phyloP scores from a whole-genome alignment of 2,888 invertebrate species.

The Tridacna crocea region DNA sequence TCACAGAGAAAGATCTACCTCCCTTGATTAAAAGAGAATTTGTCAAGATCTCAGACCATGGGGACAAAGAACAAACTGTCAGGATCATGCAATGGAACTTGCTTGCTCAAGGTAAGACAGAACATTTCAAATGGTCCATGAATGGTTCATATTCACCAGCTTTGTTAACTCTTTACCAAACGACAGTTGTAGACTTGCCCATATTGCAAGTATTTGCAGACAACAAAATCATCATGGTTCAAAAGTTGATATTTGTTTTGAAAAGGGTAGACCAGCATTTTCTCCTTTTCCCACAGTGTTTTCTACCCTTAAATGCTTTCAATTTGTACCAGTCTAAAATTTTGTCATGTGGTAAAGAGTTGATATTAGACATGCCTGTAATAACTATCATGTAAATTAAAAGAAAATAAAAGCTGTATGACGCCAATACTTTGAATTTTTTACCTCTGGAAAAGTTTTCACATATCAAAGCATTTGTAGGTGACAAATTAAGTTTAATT shows the following conservation, averaged over 20 bases:
- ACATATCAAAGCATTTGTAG: too few species aligned
- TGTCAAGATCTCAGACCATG: slow-evolving; percentile 31
- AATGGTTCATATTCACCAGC: too few species aligned
- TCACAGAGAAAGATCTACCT: slow-evolving; percentile 59
- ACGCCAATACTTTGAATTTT: too few species aligned
- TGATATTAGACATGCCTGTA: too few species aligned
- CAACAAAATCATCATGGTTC: background rate
- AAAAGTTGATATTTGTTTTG: background rate
- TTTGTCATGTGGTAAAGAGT: too few species aligned
- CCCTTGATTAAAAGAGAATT: slow-evolving; percentile 67
- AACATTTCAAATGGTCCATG: background rate
- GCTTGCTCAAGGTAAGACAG: slow-evolving; percentile 2
- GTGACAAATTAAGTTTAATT: too few species aligned
- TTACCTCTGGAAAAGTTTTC: too few species aligned
- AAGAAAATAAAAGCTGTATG: too few species aligned
- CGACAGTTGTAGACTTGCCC: background rate
- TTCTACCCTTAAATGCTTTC: too few species aligned
- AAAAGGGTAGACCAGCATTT: background rate
- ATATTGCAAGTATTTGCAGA: background rate
- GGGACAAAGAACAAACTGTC: slow-evolving; percentile 39
- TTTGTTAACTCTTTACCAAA: background rate
- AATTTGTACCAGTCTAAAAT: too few species aligned
- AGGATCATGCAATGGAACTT: slow-evolving; percentile 53
- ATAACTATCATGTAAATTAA: too few species aligned
- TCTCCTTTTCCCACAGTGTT: background rate